These are phyloP conservation scores for Ferrisia virgata DNA, from an alignment of 2,888 invertebrate genomes.

Conservation along the genomic window DNA sequence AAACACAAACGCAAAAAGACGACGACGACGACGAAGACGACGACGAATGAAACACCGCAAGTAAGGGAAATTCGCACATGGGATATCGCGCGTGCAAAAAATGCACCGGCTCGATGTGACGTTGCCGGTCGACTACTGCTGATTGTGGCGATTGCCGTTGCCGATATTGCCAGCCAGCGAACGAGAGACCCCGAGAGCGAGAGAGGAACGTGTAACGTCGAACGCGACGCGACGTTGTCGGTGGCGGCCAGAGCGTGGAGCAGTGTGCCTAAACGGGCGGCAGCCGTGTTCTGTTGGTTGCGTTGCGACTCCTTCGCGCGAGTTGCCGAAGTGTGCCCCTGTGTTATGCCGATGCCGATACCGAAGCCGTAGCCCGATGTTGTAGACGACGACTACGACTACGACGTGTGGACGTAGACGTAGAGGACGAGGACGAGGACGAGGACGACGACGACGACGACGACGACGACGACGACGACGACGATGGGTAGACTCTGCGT, in stretches of 20 bases:
- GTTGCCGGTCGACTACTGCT: conserved; percentile 45
- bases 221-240: conserved; percentile 35
- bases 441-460: not conserved
- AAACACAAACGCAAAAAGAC: conserved; percentile 21
- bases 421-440: conserved; percentile 31
- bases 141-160: not conserved
- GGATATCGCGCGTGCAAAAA: conserved; percentile 41
- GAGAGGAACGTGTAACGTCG: not conserved
- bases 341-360: not conserved
- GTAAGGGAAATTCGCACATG: conserved; percentile 40
- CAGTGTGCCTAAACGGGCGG: conserved; percentile 29
- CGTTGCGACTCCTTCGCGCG: conserved; percentile 6
- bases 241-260: not conserved
- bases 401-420: not conserved
- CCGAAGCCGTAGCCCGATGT: not conserved
- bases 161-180: not conserved
- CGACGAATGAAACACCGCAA: conserved; percentile 9
- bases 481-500: conserved; percentile 40
- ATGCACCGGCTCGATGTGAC: conserved; percentile 46
- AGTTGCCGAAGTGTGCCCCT: not conserved
- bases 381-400: too few relatives aligned
- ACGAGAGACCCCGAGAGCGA: not conserved
- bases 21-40: conserved; percentile 20
- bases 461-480: not conserved
- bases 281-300: conserved; percentile 4